A percentile compares a stretch with the other conserved stretches of the same genome.
Evolutionary conservation across 2,797 vertebrate genomes (phyloP).

Genomic region (Denticeps clupeoides): DNA sequence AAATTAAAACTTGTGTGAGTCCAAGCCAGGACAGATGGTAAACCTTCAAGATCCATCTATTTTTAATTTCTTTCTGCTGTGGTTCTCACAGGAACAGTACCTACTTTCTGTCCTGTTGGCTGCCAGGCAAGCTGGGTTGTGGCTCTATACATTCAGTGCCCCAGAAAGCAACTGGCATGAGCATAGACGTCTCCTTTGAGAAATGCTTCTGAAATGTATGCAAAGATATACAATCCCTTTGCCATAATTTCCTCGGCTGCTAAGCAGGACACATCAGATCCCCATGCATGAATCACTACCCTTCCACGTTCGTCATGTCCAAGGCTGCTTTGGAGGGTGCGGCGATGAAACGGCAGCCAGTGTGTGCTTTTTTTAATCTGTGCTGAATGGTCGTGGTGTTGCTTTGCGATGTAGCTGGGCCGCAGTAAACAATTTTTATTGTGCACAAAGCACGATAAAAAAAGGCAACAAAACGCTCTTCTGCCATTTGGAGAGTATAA

Average conservation of each 20-base stretch:
- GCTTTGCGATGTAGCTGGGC: conserved; percentile 7
- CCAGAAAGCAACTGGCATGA: background rate
- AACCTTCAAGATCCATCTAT: background rate
- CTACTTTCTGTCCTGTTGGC: background rate
- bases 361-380: conserved; percentile 9
- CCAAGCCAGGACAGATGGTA: conserved; percentile 4
- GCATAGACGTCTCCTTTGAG: background rate
- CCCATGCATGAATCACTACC: conserved; percentile 4
- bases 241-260: conserved; percentile 17
- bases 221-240: conserved; percentile 8
- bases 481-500: too few species aligned
- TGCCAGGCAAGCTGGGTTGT: background rate
- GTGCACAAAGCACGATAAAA: too few species aligned
- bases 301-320: background rate
- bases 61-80: background rate
- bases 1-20: too few species aligned
- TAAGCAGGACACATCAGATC: conserved; percentile 9
- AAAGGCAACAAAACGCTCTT: too few species aligned
- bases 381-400: conserved; percentile 7
- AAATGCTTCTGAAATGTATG: conserved; percentile 10
- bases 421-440: conserved; percentile 12
- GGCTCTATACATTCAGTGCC: background rate
- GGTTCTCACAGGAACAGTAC: background rate
- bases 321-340: background rate
- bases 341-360: background rate